Percentiles rank a stretch among this genome's conserved stretches.
These are phyloP conservation scores for Pyrgilauda ruficollis DNA, from an alignment of 2,113 vertebrate species.

Conservation along the genomic window DNA sequence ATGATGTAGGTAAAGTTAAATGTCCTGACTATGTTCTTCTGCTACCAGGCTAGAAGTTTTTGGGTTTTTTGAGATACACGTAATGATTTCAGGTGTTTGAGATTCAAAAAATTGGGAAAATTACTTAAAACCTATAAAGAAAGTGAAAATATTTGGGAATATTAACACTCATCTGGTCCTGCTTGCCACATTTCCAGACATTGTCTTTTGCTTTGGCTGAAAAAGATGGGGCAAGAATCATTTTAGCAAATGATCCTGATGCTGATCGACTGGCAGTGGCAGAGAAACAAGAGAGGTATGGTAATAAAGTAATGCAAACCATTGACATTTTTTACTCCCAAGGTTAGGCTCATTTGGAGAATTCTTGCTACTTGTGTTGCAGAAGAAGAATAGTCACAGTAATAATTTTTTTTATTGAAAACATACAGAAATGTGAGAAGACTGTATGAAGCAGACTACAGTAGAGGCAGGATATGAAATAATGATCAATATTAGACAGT, in stretches of 20 bases:
- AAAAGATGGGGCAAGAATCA: constrained; percentile 82
- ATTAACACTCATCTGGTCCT: neutral
- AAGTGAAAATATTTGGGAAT: neutral
- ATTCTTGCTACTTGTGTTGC: neutral
- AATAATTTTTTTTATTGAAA: neutral
- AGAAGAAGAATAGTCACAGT: neutral
- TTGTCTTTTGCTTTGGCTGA: constrained; percentile 92
- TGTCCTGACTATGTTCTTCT: neutral
- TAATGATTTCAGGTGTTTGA: neutral
- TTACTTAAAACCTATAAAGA: neutral
- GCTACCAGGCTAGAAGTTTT: neutral
- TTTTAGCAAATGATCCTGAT: constrained; percentile 96
- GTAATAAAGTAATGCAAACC: neutral
- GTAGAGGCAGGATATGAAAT: neutral
- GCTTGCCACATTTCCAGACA: constrained; percentile 75
- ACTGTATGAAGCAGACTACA: neutral
- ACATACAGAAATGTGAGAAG: neutral
- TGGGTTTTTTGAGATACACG: neutral
- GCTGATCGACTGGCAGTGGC: constrained; percentile 93
- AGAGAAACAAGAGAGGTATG: constrained; percentile 88
- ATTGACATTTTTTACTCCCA: neutral
- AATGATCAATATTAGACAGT: neutral
- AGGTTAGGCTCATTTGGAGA: neutral
- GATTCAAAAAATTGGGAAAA: neutral
- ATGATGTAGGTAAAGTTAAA: neutral